Percentiles rank a stretch among this genome's conserved stretches.
phyloP scores from a whole-genome alignment of 2,888 invertebrate genomes.

The Calliopum simillimum region DNA sequence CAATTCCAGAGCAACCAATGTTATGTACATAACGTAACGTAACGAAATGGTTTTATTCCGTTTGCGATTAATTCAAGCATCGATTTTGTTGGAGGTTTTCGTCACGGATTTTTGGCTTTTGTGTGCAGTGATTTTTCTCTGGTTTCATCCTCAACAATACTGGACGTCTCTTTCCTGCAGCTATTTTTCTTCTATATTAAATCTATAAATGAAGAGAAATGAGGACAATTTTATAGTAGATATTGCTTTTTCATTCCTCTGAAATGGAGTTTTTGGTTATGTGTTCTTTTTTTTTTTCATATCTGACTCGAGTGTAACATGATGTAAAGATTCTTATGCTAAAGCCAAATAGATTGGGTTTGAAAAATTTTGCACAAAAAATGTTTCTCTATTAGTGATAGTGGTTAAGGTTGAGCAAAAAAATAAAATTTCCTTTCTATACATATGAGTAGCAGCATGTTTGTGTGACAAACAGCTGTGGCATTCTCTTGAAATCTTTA shows the following conservation, averaged over 20 bases:
- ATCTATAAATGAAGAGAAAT: constrained; percentile 24
- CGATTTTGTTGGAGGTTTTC: constrained; percentile 31
- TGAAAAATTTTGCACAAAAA: too few relatives aligned
- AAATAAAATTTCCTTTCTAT: too few relatives aligned
- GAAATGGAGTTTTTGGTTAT: neutral
- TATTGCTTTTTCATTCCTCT: neutral
- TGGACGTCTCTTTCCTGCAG: neutral
- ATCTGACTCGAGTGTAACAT: too few relatives aligned
- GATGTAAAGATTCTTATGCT: too few relatives aligned
- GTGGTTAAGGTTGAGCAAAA: too few relatives aligned
- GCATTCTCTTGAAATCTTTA: too few relatives aligned
- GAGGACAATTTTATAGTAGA: constrained; percentile 4
- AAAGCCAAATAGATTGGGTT: too few relatives aligned
- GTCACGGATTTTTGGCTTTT: constrained; percentile 31
- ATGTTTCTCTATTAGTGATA: too few relatives aligned
- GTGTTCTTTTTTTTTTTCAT: too few relatives aligned
- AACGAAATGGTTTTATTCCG: constrained; percentile 19
- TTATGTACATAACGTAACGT: neutral
- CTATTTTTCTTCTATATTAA: neutral
- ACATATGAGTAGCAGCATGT: too few relatives aligned
- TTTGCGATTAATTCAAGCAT: constrained; percentile 13
- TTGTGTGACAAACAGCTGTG: too few relatives aligned
- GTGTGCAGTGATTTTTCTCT: neutral
- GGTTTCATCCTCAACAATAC: neutral
- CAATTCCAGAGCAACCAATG: neutral